Base-by-base conservation (phyloP, 2,113 vertebrate genomes). In the Hippocampus mohnikei region DNA sequence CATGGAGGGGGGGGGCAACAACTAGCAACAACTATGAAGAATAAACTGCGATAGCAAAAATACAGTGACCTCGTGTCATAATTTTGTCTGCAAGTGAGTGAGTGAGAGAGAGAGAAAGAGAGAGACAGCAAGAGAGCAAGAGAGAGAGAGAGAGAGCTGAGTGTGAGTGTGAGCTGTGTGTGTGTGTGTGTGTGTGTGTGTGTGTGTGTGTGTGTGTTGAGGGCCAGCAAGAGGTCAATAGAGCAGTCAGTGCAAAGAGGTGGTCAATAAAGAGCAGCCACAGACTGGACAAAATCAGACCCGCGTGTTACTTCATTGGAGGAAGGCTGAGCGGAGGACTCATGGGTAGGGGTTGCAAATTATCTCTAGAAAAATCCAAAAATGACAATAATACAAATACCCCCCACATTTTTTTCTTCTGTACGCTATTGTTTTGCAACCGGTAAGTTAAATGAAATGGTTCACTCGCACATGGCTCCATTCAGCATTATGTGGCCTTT, bases 191-290 rank as follows among this genome's bases (percentile, higher is more conserved):
- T n/a, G n/a, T 29, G 29, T 33, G 29, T 33, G 29, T 33, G 29
- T 33, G 29, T 5, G 29, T 3, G 29, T 5, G 29, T 33, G 29
- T 33, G 29, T 44, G 8, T 13, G n/a, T 25, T 27, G 55, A 25
- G 55, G 55, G 77, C 59, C 71, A 67, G 27, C 8, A 23, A 52
- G 67, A 81, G 85, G 82, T 85, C 82, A 84, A 70, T 72, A 71
- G 81, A 82, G 77, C 81, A 62, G 74, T 41, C 50, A 25, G 60
- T 81, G 68, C 76, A 78, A 76, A 78, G 69, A 67, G 70, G 69
- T 72, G 23, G 53, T 71, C 72, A 75, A 72, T 71, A 53, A 53
- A 68, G 29, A 50, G 50, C 71, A 69, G 42, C 46, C 63, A 72
- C 61, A 20, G 53, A 44, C 40, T 23, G 41, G 60, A 59, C 53